Evolutionary conservation across 2,797 vertebrate genomes (phyloP), one percentile per base, ranked within the genome.

Genomic region (Rhinophrynus dorsalis): DNA sequence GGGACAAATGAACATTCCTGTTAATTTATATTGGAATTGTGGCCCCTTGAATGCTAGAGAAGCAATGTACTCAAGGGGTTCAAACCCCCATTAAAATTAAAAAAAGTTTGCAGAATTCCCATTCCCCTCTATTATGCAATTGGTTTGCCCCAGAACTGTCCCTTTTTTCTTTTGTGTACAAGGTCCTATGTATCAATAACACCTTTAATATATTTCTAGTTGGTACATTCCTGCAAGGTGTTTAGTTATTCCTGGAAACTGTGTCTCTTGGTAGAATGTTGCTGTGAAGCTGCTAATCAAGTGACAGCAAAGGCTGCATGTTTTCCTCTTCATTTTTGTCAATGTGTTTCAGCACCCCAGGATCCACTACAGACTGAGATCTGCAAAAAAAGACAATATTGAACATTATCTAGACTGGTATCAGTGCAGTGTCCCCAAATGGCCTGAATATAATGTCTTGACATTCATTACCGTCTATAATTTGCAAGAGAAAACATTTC

Each of bases 291-390:
- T 66, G 55, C 89, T 87, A 99, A 91, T 99, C 96, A 86, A 99
- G 93, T 40, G 96, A 97, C 73, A 99, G 95, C 83, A 99, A 90
- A 17, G 97, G 97, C 82, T 99, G 96, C 92, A 96, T 93, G 89
- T 98, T 99, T 85, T 99, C 96, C 33, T 98, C 97, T 23, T 96
- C 96, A 0, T 90, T 92, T 87, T 95, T 95, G 79, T 93, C 96
- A 57, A 94, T 91, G 80, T 91, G 92, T 78, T 97, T 98, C 76
- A 98, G 90, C 74, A 96, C 93, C 18, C 94, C 95, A 0, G 97
- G 95, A 76, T 99, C 96, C 86, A 98, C 96, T 75, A 98, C 96
- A 0, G 96, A 99, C 71, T 98, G 96, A 75, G 97, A 99, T 85
- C 97, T 98, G 84, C 20, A 82, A 37, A 82, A 79, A 57, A 79